These are phyloP conservation scores for Lepidochrysops patricia DNA, from an alignment of 2,888 invertebrate genomes.

Conservation along the genomic window DNA sequence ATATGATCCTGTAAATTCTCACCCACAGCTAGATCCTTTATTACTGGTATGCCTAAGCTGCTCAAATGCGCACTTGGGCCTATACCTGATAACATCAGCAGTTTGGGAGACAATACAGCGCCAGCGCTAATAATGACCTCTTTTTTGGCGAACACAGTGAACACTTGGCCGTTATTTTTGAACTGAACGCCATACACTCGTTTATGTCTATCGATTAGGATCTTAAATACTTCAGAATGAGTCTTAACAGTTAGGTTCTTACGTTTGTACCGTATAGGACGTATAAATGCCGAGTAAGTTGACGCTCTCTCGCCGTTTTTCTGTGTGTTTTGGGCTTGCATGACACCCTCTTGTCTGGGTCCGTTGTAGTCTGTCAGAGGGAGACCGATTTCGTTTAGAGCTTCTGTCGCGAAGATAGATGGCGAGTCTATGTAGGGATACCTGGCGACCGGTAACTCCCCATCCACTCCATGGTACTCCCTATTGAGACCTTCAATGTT, in stretches of 20 bases:
- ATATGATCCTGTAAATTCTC: conserved; percentile 56
- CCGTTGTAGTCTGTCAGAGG: conserved; percentile 72
- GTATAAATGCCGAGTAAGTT: conserved; percentile 77
- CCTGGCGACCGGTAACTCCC: conserved; percentile 75
- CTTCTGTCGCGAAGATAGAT: conserved; percentile 66
- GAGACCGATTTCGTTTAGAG: conserved; percentile 74
- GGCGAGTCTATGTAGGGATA: conserved; percentile 76
- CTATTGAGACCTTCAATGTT: conserved; percentile 62
- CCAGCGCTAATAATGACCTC: conserved; percentile 52
- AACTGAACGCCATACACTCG: conserved; percentile 47
- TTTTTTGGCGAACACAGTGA: conserved; percentile 41
- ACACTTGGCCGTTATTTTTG: conserved; percentile 26
- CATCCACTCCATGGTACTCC: conserved; percentile 73
- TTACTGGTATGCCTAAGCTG: conserved; percentile 35
- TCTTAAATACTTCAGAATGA: conserved; percentile 65
- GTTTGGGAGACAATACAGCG: conserved; percentile 44
- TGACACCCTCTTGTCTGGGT: conserved; percentile 68
- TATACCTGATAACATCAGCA: conserved; percentile 53
- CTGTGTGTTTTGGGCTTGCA: conserved; percentile 72
- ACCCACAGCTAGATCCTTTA: conserved; percentile 48
- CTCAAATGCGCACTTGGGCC: conserved; percentile 45
- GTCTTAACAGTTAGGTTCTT: conserved; percentile 67
- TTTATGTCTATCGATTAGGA: conserved; percentile 59
- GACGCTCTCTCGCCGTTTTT: conserved; percentile 74
- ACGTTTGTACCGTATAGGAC: conserved; percentile 71